Evolutionary conservation across 1,140 invertebrate species (phyloP), one percentile per base, ranked within the genome.

Genomic region (Orchestia grillus): DNA sequence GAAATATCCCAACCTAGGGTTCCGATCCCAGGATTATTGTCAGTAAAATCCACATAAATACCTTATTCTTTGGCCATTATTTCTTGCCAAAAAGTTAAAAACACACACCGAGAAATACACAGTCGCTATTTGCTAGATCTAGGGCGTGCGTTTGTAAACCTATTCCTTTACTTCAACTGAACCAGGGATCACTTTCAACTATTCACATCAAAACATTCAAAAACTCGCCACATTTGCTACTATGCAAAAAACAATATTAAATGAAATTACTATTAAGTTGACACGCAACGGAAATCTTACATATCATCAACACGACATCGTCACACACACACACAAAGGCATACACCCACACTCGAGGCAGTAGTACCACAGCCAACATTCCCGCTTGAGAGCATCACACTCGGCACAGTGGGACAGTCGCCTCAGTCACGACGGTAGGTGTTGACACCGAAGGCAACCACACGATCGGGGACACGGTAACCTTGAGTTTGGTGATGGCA

Each of bases 401-500:
- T n/a, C n/a, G n/a, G n/a, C n/a, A n/a, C n/a, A n/a, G n/a, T n/a
- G n/a, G n/a, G n/a, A n/a, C n/a, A n/a, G n/a, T n/a, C n/a, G n/a
- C n/a, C n/a, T n/a, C n/a, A n/a, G 28, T 36, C 62, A 77, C 28
- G 28, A 77, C 28, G 15, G 28, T 15, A 15, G 28, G 28, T 36
- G 28, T 23, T 15, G 1, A 87, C 42, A 96, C 96, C n/a, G n/a
- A n/a, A n/a, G n/a, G n/a, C n/a, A n/a, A n/a, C n/a, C n/a, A n/a
- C n/a, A n/a, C n/a, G n/a, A n/a, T n/a, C n/a, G n/a, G n/a, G n/a
- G n/a, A n/a, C n/a, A n/a, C n/a, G n/a, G n/a, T n/a, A n/a, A n/a
- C n/a, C 96, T 97, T 96, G n/a, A 97, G 95, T 47, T 97, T 96
- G n/a, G 97, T 96, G n/a, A 97, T 57, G 6, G 97, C 96, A 36